These are phyloP conservation scores for Trogon surrucura DNA, from an alignment of 2,113 vertebrate species.

Conservation along the genomic window DNA sequence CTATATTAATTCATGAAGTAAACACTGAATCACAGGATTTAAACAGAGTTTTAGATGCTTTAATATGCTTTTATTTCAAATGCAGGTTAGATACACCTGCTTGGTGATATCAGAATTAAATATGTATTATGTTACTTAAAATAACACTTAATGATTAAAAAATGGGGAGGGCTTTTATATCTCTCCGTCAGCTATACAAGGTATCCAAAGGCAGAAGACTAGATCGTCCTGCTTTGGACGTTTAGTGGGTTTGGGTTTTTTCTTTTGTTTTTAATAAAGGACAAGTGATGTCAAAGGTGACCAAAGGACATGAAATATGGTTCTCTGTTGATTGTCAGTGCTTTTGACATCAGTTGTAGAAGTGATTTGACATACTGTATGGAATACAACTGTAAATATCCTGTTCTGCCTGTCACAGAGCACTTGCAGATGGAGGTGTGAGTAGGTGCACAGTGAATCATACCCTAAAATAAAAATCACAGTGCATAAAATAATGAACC, in stretches of 20 bases:
- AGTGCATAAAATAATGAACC: background rate
- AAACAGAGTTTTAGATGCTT: background rate
- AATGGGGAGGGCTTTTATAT: background rate
- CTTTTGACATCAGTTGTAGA: background rate
- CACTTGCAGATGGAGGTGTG: background rate
- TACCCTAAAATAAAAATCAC: constrained; percentile 5
- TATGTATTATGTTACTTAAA: background rate
- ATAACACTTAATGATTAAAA: background rate
- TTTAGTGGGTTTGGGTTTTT: background rate
- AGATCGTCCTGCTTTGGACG: background rate
- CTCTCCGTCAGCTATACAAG: background rate
- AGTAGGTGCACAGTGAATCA: background rate
- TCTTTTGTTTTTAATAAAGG: background rate
- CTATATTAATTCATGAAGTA: background rate
- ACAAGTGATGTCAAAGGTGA: background rate
- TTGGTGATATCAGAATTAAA: background rate
- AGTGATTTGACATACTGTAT: background rate
- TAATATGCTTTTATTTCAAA: background rate
- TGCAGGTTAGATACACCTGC: background rate
- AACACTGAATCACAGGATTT: background rate
- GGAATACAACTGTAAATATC: background rate
- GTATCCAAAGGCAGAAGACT: background rate
- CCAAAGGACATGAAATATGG: background rate
- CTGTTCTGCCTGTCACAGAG: background rate
- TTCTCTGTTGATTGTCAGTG: background rate